A percentile compares a stretch with the other conserved stretches of the same genome.
Conservation (phyloP, 1,140 invertebrate species). For the Drosophila kohkoa region DNA sequence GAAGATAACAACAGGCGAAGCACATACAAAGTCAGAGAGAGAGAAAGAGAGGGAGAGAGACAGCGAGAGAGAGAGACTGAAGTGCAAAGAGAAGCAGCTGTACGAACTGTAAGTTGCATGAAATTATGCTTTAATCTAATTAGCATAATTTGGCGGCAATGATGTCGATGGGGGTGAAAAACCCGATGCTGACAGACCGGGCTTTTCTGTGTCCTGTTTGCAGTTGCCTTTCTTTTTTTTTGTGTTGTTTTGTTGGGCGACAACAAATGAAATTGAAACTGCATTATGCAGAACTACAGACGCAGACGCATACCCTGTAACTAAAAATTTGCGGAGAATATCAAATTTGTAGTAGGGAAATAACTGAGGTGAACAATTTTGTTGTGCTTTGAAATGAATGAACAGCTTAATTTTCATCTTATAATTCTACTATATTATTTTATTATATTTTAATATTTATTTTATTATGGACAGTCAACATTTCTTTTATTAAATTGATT, state of each 20-base stretch:
- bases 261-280: conserved; percentile 83
- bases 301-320: conserved; percentile 42
- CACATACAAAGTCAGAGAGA: conserved; percentile 20
- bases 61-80: no score
- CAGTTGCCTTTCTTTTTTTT: conserved; percentile 20
- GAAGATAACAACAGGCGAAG: conserved; percentile 36
- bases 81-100: conserved; percentile 34
- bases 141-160: conserved; percentile 80
- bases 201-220: conserved; percentile 52
- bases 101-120: conserved; percentile 67
- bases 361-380: no score
- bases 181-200: conserved; percentile 33
- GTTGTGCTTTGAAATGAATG: no score
- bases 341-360: not conserved
- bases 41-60: not conserved
- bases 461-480: no score
- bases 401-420: no score
- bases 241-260: conserved; percentile 40
- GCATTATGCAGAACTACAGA: conserved; percentile 75
- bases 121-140: conserved; percentile 84
- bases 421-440: no score
- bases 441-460: no score
- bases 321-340: not conserved
- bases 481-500: no score
- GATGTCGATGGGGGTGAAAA: conserved; percentile 40